phyloP scores from a whole-genome alignment of 2,888 invertebrate species.

The Iselma pallidipennis region DNA sequence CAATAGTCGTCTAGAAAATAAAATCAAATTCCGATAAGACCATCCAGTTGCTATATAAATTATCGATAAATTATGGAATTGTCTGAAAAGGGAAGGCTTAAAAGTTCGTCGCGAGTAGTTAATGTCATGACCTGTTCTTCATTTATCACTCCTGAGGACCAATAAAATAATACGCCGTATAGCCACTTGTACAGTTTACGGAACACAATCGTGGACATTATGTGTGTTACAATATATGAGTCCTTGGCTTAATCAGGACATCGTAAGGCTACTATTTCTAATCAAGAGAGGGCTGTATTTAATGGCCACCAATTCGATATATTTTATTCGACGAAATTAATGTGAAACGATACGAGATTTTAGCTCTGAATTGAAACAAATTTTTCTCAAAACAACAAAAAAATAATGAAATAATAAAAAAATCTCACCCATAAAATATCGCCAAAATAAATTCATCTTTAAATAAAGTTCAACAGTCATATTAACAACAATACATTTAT shows the following conservation, averaged over 20 bases:
- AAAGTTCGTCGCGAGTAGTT: conserved; percentile 43
- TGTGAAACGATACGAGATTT: conserved; percentile 9
- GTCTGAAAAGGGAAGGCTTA: neutral
- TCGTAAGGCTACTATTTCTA: conserved; percentile 49
- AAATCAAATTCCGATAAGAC: neutral
- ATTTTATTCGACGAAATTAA: conserved; percentile 36
- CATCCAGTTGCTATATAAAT: too few relatives aligned
- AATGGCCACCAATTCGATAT: conserved; percentile 40
- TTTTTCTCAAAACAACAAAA: neutral
- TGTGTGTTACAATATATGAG: conserved; percentile 45
- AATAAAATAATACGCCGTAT: conserved; percentile 57
- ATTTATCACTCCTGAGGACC: conserved; percentile 56
- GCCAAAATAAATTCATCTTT: conserved; percentile 46
- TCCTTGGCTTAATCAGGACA: conserved; percentile 49
- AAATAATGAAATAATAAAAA: conserved; percentile 6
- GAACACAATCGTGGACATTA: conserved; percentile 49
- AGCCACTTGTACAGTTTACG: conserved; percentile 48
- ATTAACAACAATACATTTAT: conserved; percentile 16
- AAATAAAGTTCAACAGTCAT: conserved; percentile 43
- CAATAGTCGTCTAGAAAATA: neutral
- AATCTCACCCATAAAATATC: conserved; percentile 42
- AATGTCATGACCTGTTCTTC: conserved; percentile 58
- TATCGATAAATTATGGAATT: neutral
- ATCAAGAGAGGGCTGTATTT: conserved; percentile 54
- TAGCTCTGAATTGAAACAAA: neutral